These are phyloP conservation scores for Cephus nigrinus DNA, from an alignment of 2,888 invertebrate species.

Conservation along the genomic window DNA sequence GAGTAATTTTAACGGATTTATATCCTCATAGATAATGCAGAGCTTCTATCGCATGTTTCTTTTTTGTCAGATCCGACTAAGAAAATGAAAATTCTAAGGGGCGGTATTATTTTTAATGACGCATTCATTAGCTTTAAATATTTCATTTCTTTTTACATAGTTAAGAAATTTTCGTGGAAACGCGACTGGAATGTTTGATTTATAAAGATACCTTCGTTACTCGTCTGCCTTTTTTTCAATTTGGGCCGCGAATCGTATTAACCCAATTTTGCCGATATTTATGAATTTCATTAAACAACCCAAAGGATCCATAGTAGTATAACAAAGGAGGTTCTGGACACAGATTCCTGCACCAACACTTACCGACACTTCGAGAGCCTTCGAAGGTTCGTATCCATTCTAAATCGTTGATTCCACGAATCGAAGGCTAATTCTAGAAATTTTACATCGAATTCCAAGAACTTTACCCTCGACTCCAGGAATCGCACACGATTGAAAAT, in stretches of 20 bases:
- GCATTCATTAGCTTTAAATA: neutral
- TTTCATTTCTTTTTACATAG: neutral
- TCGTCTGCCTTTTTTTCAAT: neutral
- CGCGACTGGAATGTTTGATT: neutral
- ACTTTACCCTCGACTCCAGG: too few relatives aligned
- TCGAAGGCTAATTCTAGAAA: too few relatives aligned
- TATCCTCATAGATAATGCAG: neutral
- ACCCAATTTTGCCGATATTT: neutral
- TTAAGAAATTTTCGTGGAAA: neutral
- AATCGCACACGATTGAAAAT: too few relatives aligned
- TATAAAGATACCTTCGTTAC: neutral
- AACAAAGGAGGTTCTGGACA: too few relatives aligned
- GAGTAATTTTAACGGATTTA: neutral
- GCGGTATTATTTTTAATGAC: neutral
- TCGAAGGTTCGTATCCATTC: too few relatives aligned
- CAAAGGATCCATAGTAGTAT: neutral
- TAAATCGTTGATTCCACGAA: too few relatives aligned
- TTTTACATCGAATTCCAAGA: too few relatives aligned
- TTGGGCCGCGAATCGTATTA: neutral
- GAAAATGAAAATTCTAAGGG: neutral
- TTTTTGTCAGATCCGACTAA: neutral
- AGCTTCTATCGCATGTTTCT: neutral
- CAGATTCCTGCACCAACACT: too few relatives aligned
- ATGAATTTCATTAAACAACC: neutral
- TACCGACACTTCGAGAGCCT: too few relatives aligned